Percentiles rank a stretch among this genome's conserved stretches.
These are phyloP conservation scores for Alectura lathami DNA, from an alignment of 2,113 vertebrate genomes.

Conservation along the genomic window DNA sequence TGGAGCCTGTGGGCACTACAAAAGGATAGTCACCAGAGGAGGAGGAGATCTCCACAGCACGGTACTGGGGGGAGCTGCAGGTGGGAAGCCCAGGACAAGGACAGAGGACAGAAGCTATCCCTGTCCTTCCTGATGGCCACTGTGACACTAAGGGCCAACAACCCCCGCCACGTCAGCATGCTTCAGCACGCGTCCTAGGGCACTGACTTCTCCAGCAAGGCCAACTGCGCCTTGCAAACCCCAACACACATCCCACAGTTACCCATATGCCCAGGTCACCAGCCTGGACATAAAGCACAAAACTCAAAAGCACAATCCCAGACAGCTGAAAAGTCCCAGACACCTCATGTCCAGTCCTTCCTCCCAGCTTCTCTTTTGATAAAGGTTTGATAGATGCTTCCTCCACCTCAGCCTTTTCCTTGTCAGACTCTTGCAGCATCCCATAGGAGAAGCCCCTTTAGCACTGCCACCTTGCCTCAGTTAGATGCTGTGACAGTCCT, in stretches of 20 bases:
- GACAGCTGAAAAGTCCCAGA: neutral
- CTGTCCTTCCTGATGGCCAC: neutral
- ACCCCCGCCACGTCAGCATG: neutral
- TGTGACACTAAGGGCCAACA: neutral
- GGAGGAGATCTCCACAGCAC: neutral
- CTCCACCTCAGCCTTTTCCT: neutral
- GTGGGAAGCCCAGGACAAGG: conserved; percentile 1
- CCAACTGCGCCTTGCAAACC: neutral
- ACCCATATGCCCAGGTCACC: neutral
- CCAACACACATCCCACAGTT: neutral
- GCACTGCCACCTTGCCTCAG: neutral
- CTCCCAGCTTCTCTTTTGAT: conserved; percentile 46
- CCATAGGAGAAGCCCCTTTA: conserved; percentile 11
- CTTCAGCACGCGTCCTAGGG: conserved; percentile 34
- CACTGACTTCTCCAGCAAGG: conserved; percentile 13
- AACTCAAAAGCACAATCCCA: conserved; percentile 57
- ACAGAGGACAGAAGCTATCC: neutral
- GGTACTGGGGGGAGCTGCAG: neutral
- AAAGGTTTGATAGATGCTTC: conserved; percentile 47
- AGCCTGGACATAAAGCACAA: conserved; percentile 56
- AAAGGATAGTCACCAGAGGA: neutral
- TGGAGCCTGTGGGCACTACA: neutral
- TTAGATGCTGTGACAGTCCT: conserved; percentile 65
- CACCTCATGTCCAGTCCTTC: neutral
- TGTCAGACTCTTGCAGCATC: neutral